phyloP scores from a whole-genome alignment of 2,113 vertebrate genomes.

The Cepphus grylle region DNA sequence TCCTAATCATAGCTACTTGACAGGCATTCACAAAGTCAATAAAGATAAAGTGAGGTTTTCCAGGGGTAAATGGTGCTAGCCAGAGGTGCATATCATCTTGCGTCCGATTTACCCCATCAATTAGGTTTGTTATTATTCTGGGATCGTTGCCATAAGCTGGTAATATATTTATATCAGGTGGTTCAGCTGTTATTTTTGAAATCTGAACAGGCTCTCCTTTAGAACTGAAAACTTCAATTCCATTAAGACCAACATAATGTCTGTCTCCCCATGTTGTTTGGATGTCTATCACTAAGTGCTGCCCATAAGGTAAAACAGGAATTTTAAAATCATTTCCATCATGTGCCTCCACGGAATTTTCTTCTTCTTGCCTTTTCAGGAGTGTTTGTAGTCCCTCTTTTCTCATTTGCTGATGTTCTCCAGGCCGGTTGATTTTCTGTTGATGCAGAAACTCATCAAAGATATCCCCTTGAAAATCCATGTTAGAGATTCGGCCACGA shows the following conservation, averaged over 20 bases:
- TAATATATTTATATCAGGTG: constrained; percentile 91
- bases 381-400: constrained; percentile 54
- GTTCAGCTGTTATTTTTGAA: constrained; percentile 80
- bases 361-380: constrained; percentile 41
- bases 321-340: constrained; percentile 84
- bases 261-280: constrained; percentile 95
- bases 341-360: constrained; percentile 39
- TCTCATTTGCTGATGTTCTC: not conserved
- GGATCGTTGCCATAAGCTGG: constrained; percentile 90
- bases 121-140: constrained; percentile 83
- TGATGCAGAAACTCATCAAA: constrained; percentile 93
- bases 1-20: constrained; percentile 91
- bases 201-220: constrained; percentile 83
- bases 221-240: constrained; percentile 91
- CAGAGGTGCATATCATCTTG: constrained; percentile 99
- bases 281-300: constrained; percentile 85
- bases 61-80: constrained; percentile 91
- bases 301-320: constrained; percentile 87
- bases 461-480: constrained; percentile 86
- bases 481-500: constrained; percentile 88
- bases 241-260: constrained; percentile 94
- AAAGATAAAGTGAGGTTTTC: constrained; percentile 80
- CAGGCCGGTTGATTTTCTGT: constrained; percentile 64
- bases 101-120: constrained; percentile 88
- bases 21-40: constrained; percentile 82